Base-by-base conservation (phyloP, 2,888 invertebrate genomes). In the Dendrolimus pini region DNA sequence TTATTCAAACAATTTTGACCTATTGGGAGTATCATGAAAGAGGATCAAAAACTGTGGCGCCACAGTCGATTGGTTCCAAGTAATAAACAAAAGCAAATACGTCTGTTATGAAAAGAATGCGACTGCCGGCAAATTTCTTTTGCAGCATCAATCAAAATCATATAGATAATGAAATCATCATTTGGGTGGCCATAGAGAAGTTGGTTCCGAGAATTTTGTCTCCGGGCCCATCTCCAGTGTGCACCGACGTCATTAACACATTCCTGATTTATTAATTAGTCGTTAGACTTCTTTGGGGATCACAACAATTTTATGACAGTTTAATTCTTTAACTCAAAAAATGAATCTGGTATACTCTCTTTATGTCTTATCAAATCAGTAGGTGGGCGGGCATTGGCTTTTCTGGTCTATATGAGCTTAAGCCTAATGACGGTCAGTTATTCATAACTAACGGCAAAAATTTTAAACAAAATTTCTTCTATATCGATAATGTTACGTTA, bases 151-250 rank as follows among this genome's bases (percentile, higher is more conserved):
- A 90, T 90, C 90, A 90, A 90, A 89, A 90, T 89, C 89, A 89
- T 89, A 89, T 86, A 79, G 87, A 89, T 90, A 89, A 90, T 90
- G 86, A 89, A 89, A 89, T 88, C 89, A 90, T 89, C 89, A 89
- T 89, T 88, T 89, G 90, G 90, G 89, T 89, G 90, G 90, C 87
- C 89, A 85, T 89, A 88, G 86, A 88, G 82, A 82, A 80, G 75
- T 72, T 72, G 70, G 62, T 89, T 89, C 89, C 68, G 63, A 82
- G 89, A 89, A 89, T 69, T 77, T 66, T 64, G 81, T 78, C 78
- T 75, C 75, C 63, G 66, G 63, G 62, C 62, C 66, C 71, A 73
- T 67, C 62, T 68, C 65, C 74, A 71, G 80, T 77, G 78, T 75
- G 80, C 79, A 72, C 76, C 79, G 69, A 74, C 74, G 73, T 80